Conservation (phyloP, 2,888 invertebrate species). For the Autographa gamma region DNA sequence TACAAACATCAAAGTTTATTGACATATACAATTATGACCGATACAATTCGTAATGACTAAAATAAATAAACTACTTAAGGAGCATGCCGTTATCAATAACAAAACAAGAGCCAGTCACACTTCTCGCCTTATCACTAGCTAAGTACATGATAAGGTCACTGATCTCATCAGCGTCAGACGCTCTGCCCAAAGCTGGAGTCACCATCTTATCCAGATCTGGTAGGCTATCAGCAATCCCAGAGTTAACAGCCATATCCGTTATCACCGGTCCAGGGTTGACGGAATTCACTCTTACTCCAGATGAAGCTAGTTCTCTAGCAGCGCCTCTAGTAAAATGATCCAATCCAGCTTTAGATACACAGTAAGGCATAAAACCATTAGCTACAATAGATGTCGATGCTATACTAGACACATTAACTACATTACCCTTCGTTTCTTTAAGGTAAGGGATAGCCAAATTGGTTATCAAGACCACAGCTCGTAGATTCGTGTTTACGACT, state of each 20-base stretch:
- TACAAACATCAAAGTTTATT: too few relatives aligned
- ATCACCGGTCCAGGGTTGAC: constrained; percentile 61
- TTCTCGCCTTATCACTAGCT: constrained; percentile 64
- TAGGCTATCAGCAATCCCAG: background rate
- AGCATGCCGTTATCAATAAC: constrained; percentile 49
- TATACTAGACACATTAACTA: constrained; percentile 64
- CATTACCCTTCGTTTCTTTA: constrained; percentile 63
- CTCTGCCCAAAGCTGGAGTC: constrained; percentile 34
- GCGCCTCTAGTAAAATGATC: constrained; percentile 62
- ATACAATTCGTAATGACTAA: too few relatives aligned
- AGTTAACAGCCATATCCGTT: constrained; percentile 84
- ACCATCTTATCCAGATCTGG: background rate
- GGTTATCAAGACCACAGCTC: constrained; percentile 56
- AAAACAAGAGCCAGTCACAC: constrained; percentile 63
- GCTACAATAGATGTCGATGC: constrained; percentile 81
- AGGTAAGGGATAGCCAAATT: constrained; percentile 58
- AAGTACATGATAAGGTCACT: constrained; percentile 59
- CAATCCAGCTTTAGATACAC: constrained; percentile 64
- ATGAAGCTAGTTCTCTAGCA: constrained; percentile 91
- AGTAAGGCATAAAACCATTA: constrained; percentile 85
- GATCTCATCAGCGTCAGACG: constrained; percentile 41
- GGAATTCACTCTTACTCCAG: constrained; percentile 91
- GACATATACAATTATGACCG: too few relatives aligned
- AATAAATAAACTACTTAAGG: constrained; percentile 20
- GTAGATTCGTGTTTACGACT: constrained; percentile 59